Conservation (phyloP, 2,113 vertebrate species). For the Toxotes chatareus region DNA sequence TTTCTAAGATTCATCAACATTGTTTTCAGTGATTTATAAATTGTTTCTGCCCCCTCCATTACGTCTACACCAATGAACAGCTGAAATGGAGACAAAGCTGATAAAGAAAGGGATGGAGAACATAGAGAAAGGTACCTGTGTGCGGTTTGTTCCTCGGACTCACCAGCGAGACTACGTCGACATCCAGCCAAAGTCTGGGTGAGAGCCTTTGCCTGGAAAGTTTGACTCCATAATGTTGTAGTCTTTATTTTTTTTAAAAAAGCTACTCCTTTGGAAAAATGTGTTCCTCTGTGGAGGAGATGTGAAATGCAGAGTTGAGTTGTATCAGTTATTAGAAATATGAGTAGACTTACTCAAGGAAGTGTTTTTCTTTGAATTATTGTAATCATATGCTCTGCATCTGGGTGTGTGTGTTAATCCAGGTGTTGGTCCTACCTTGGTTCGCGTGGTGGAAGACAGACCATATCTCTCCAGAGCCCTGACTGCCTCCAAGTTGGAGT, state of each 20-base stretch:
- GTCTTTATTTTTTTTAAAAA: not conserved
- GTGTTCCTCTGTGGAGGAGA: not conserved
- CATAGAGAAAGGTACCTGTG: constrained; percentile 86
- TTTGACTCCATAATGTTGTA: not conserved
- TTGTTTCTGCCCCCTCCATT: not conserved
- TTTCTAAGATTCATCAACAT: not conserved
- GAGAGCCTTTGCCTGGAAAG: constrained; percentile 51
- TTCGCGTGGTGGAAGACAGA: constrained; percentile 80
- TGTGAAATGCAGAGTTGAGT: not conserved
- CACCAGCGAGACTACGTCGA: constrained; percentile 88
- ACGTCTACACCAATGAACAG: constrained; percentile 59
- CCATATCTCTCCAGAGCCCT: constrained; percentile 75
- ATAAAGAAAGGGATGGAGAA: constrained; percentile 85
- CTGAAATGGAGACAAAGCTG: constrained; percentile 68
- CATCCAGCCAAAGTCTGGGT: constrained; percentile 88
- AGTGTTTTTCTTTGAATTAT: not conserved
- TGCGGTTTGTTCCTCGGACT: constrained; percentile 87
- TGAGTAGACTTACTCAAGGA: not conserved
- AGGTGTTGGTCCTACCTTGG: constrained; percentile 88
- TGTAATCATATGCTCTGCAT: not conserved
- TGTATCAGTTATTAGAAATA: not conserved
- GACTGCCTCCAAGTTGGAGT: constrained; percentile 76
- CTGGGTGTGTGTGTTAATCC: constrained; percentile 24
- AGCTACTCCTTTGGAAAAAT: not conserved
- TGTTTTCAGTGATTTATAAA: constrained; percentile 6